These are phyloP conservation scores for Gorilla gorilla DNA, from an alignment of 2,113 vertebrate genomes.

Conservation along the genomic window DNA sequence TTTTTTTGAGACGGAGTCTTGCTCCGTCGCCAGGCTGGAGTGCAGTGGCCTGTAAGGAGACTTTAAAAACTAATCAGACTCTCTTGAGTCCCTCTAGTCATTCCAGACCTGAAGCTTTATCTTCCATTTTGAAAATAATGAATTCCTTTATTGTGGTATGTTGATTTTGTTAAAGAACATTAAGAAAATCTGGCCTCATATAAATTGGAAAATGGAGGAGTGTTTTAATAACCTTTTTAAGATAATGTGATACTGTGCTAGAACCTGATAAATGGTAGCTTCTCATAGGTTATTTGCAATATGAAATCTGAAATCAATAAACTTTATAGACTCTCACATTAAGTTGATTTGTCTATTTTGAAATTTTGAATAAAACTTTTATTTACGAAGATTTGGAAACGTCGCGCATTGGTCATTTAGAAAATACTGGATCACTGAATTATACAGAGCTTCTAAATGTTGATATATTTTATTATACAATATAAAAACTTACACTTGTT, in stretches of 20 bases:
- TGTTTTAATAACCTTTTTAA: not conserved
- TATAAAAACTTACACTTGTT: not conserved
- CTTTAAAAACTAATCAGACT: not conserved
- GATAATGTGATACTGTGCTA: not conserved
- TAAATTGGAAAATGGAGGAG: not conserved
- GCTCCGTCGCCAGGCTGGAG: no score
- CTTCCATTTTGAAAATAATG: constrained; percentile 16
- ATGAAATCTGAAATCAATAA: not conserved
- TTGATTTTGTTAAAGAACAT: not conserved
- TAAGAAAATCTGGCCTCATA: not conserved
- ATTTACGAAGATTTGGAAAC: not conserved
- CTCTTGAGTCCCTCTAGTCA: not conserved
- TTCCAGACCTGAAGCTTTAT: not conserved
- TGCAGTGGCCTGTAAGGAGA: not conserved
- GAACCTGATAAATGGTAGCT: not conserved
- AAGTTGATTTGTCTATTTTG: not conserved
- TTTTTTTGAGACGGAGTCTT: no score
- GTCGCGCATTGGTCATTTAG: not conserved
- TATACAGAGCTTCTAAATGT: not conserved
- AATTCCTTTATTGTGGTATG: not conserved
- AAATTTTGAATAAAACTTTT: not conserved
- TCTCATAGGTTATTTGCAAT: not conserved
- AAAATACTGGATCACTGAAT: not conserved
- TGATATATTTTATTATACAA: not conserved
- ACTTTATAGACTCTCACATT: not conserved